These are phyloP conservation scores for Merops nubicus DNA, from an alignment of 2,113 vertebrate genomes.

Conservation along the genomic window DNA sequence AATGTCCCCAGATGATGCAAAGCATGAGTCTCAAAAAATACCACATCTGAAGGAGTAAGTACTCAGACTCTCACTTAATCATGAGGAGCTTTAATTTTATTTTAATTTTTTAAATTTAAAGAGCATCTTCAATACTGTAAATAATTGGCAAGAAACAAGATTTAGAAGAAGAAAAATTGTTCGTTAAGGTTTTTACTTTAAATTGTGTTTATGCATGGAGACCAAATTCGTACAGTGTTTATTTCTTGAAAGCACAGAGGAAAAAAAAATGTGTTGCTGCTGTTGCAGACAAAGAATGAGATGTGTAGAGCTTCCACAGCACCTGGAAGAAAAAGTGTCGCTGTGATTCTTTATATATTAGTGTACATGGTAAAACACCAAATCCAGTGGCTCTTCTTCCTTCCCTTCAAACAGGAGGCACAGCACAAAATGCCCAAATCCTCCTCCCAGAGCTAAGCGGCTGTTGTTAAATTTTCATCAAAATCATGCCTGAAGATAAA, in stretches of 20 bases:
- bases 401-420: background rate
- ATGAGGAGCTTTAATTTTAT: background rate
- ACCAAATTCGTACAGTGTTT: background rate
- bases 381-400: background rate
- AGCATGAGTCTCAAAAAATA: background rate
- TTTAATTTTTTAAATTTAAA: background rate
- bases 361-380: rapidly evolving
- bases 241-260: slow-evolving; percentile 15
- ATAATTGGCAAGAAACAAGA: background rate
- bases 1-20: background rate
- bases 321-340: background rate
- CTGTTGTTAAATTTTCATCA: background rate
- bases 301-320: background rate
- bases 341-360: background rate
- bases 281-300: background rate
- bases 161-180: background rate
- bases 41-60: background rate
- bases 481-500: background rate
- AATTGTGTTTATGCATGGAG: background rate
- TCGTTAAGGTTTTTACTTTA: background rate
- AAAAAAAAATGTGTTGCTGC: background rate
- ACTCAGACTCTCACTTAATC: background rate
- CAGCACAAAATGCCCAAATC: background rate
- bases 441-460: background rate
- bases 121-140: background rate